These are phyloP conservation scores for Carassius gibelio DNA, from an alignment of 2,113 vertebrate genomes.

Conservation along the genomic window DNA sequence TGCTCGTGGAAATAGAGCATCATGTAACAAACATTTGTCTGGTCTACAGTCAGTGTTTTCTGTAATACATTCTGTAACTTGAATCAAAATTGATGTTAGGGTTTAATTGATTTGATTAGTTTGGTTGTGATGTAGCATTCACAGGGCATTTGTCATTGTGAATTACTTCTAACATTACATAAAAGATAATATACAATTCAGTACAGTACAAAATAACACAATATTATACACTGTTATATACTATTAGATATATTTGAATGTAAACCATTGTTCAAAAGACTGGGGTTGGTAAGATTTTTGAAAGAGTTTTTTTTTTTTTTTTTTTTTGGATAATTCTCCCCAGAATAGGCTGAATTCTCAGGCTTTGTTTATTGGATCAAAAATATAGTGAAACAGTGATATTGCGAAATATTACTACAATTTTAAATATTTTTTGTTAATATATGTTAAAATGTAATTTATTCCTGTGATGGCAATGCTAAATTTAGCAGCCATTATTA, in stretches of 20 bases:
- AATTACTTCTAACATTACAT: background rate
- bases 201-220: background rate
- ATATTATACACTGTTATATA: background rate
- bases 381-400: background rate
- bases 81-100: background rate
- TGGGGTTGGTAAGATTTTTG: too few relatives aligned
- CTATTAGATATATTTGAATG: too few relatives aligned
- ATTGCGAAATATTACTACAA: background rate
- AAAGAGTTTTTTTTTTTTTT: too few relatives aligned
- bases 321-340: too few relatives aligned
- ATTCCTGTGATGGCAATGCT: background rate
- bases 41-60: background rate
- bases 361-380: too few relatives aligned
- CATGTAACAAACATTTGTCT: background rate
- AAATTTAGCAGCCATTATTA: background rate
- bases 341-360: too few relatives aligned
- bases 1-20: constrained; percentile 52
- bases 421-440: too few relatives aligned
- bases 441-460: background rate
- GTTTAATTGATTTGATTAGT: background rate
- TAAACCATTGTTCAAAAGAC: too few relatives aligned
- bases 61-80: background rate
- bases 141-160: background rate
- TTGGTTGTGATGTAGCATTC: background rate
- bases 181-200: background rate